Evolutionary conservation across 2,113 vertebrate species (phyloP).

Genomic region (Tenrec ecaudatus): DNA sequence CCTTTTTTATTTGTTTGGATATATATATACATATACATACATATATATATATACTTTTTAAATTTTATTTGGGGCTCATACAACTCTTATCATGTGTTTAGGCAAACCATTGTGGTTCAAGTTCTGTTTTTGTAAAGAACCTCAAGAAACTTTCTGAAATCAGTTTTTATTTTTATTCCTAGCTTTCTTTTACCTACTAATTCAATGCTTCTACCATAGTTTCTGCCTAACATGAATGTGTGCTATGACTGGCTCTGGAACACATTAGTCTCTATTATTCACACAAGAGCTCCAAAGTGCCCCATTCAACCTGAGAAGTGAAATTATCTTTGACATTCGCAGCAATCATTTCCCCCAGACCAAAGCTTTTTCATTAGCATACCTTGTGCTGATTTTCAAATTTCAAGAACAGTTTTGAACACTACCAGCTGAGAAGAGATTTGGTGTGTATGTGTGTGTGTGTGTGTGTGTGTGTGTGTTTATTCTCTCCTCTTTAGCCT

Average conservation of each 20-base stretch:
- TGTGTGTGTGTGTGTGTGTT: not conserved
- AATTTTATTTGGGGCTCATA: no score
- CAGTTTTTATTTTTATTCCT: no score
- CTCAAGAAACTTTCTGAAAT: not conserved
- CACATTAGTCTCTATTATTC: constrained; percentile 25
- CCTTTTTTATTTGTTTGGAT: no score
- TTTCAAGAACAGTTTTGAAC: constrained; percentile 62
- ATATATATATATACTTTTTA: no score
- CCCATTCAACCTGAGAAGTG: constrained; percentile 28
- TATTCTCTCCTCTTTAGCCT: constrained; percentile 48
- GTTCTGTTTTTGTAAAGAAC: no score
- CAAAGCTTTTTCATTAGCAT: constrained; percentile 66
- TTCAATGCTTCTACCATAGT: not conserved
- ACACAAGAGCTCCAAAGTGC: constrained; percentile 23
- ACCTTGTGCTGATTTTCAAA: constrained; percentile 71
- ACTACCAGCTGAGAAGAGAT: constrained; percentile 58
- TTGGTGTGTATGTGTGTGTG: not conserved
- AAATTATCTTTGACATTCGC: constrained; percentile 48
- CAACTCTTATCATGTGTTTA: not conserved
- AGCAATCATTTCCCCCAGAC: constrained; percentile 60
- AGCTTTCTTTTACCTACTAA: not conserved
- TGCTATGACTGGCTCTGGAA: not conserved
- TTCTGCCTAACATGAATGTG: not conserved
- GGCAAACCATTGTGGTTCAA: not conserved
- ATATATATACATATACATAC: no score